Conservation (phyloP, 2,888 invertebrate species). For the Brenthis daphne region DNA sequence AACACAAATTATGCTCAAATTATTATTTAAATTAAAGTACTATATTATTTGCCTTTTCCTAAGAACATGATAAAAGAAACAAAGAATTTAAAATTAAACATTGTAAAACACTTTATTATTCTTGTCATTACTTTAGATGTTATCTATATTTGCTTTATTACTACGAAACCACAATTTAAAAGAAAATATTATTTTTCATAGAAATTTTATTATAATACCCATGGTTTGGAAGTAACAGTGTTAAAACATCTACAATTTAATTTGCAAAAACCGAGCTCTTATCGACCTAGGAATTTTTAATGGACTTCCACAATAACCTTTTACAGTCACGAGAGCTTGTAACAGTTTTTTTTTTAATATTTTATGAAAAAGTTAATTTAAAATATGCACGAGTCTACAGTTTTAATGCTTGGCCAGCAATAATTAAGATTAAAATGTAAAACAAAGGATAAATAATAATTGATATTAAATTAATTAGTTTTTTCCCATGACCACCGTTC, state of each 20-base stretch:
- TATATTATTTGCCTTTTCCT: neutral
- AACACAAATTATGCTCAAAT: too few relatives aligned
- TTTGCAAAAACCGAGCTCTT: slow-evolving; percentile 9
- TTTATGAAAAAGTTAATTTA: neutral
- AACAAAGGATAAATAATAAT: neutral
- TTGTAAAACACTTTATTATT: neutral
- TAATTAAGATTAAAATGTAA: neutral
- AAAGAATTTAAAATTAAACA: neutral
- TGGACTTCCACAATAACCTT: slow-evolving; percentile 13
- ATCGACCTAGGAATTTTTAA: slow-evolving; percentile 8
- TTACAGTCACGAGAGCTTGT: slow-evolving; percentile 10
- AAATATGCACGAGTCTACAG: neutral
- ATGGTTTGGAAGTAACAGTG: neutral
- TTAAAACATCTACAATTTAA: slow-evolving; percentile 6
- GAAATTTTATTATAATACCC: neutral
- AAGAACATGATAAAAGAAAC: neutral
- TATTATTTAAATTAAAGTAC: too few relatives aligned
- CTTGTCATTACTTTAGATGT: slow-evolving; percentile 3
- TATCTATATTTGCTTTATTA: neutral
- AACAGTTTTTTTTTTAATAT: slow-evolving; percentile 4
- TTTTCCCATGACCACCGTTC: too few relatives aligned
- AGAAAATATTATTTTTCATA: neutral
- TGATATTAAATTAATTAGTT: too few relatives aligned
- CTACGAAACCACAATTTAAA: slow-evolving; percentile 6
- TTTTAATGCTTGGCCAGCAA: neutral